Evolutionary conservation across 30 jellyfish, hydroid and myxozoan species (phyloP).

Genomic region (Pseudorhiza aurosa): DNA sequence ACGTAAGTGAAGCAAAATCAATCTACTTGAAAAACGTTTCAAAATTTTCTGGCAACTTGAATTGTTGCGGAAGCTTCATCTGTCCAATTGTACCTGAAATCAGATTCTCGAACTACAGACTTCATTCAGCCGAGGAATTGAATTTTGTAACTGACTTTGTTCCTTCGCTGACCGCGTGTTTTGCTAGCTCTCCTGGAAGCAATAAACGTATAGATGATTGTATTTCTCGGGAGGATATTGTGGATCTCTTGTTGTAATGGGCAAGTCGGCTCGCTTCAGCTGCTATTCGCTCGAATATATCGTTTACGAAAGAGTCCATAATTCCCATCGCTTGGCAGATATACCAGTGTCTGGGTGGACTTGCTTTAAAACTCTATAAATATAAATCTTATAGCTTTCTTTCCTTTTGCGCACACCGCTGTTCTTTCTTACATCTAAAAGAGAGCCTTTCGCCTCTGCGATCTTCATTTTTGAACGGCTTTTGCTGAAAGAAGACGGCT

Average conservation of each 20-base stretch:
- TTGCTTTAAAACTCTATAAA: conserved; percentile 78
- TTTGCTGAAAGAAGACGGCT: not conserved
- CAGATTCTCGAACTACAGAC: no score
- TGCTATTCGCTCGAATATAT: conserved; percentile 90
- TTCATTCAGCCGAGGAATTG: no score
- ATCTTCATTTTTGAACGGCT: not conserved
- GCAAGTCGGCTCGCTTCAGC: conserved; percentile 94
- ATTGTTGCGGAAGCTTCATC: no score
- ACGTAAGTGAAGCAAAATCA: no score
- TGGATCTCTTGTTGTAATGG: conserved; percentile 69
- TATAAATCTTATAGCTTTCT: conserved; percentile 70
- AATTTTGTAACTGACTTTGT: conserved; percentile 89
- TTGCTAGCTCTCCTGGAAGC: conserved; percentile 84
- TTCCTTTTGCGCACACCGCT: conserved; percentile 51
- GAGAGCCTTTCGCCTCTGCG: not conserved
- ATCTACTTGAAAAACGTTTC: no score
- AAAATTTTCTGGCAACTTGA: no score
- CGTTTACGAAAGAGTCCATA: conserved; percentile 86
- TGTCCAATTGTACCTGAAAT: no score
- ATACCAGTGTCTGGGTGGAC: conserved; percentile 86
- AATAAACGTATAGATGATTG: conserved; percentile 71
- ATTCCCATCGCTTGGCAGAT: conserved; percentile 82
- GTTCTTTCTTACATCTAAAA: not conserved
- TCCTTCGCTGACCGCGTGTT: conserved; percentile 85
- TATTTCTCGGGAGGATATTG: conserved; percentile 74